A percentile compares a stretch with the other conserved stretches of the same genome.
Conservation (phyloP, 2,797 vertebrate species). For the Channa striata region DNA sequence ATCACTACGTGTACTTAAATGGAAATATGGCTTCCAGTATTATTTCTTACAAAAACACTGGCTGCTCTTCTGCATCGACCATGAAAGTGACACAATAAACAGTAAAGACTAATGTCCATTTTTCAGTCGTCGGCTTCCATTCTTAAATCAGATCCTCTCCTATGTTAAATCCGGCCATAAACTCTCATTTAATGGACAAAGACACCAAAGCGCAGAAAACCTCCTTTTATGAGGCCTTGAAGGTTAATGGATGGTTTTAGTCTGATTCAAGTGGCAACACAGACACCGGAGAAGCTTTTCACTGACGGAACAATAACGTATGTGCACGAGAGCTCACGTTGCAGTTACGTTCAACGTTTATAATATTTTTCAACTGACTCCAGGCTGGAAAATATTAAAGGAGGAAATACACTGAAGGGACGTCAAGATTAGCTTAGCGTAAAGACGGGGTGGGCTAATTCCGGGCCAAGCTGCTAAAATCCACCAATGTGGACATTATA, state of each 20-base stretch:
- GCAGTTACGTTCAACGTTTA: not conserved
- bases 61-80: not conserved
- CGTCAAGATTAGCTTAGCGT: too few species aligned
- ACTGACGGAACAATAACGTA: not conserved
- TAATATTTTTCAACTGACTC: not conserved
- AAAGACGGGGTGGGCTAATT: too few species aligned
- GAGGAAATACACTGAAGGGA: too few species aligned
- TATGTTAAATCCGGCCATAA: not conserved
- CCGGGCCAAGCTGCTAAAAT: not conserved
- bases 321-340: not conserved
- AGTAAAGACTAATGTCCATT: not conserved
- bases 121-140: not conserved
- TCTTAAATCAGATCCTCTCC: not conserved
- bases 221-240: slow-evolving; percentile 11
- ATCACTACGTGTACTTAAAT: not conserved
- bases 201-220: slow-evolving; percentile 12
- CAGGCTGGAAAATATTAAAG: too few species aligned
- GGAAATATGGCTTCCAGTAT: not conserved
- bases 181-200: slow-evolving; percentile 19
- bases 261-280: slow-evolving; percentile 6
- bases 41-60: slow-evolving; percentile 12
- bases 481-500: not conserved
- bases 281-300: slow-evolving; percentile 9
- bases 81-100: not conserved
- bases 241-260: slow-evolving; percentile 28